Base-by-base conservation (phyloP, 37 sponge, comb jelly and placozoan species). In the Beroe ovata region DNA sequence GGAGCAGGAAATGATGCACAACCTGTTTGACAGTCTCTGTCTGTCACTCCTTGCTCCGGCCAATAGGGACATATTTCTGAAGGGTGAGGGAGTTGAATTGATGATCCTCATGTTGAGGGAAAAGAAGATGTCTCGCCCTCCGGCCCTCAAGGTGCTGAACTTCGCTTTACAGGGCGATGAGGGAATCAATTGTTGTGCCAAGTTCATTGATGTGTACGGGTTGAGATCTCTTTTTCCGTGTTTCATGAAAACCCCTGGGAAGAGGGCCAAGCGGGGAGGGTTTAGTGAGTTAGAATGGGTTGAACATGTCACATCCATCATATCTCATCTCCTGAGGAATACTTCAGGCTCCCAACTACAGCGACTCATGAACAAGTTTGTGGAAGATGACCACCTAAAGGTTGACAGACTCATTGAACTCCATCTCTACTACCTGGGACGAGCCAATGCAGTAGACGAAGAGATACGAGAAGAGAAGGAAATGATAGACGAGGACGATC, bases 11-110 rank as follows among this genome's bases (percentile, higher is more conserved):
- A 90, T 95, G 93, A 92, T 98, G 94, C 96, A 98, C 89, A 98
- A 98, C 71, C 72, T 98, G 88, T 98, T 98, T 91, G 96, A 98
- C 84, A 94, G 92, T 63, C 94, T 98, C 30, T 98, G 99, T 59
- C 92, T 94, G 29, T 60, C 95, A 0, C 91, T 98, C 23, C 94
- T 95, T 90, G 90, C 63, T 64, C 60, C 93, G 1, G 93, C 94
- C 0, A 98, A 98, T 60, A 66, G 99, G 60, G 94, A 92, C 0
- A 93, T 90, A 59, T 98, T 98, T 63, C 89, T 98, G 32, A 90
- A 94, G 39, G 99, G 96, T 41, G 99, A 98, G 89, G 99, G 99
- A 60, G 94, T 94, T 2, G 96, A 98, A 90, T 88, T 98, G 90
- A 98, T 98, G 99, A 92, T 95, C 14, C 93, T 98, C 38, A 94